A percentile compares a stretch with the other conserved stretches of the same genome.
These are phyloP conservation scores for Liposcelis brunnea DNA, from an alignment of 2,888 invertebrate genomes.

Conservation along the genomic window DNA sequence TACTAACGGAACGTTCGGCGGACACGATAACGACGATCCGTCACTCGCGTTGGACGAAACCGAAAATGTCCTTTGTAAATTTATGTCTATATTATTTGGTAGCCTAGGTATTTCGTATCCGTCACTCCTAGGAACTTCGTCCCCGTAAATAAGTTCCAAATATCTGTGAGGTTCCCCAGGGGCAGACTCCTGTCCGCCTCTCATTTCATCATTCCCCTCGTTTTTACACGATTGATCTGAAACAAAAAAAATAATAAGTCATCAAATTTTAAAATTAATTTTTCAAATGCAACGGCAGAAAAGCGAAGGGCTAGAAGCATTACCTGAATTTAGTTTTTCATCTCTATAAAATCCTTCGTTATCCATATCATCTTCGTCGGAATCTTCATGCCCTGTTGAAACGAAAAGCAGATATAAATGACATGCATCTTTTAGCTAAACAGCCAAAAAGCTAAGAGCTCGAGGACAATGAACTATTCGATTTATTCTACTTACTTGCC, in stretches of 20 bases:
- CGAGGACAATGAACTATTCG: too few species aligned
- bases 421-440: too few species aligned
- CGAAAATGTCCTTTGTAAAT: slow-evolving; percentile 14
- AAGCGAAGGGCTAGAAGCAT: neutral
- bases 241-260: too few species aligned
- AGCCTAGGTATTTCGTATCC: slow-evolving; percentile 47
- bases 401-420: too few species aligned
- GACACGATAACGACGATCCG: neutral
- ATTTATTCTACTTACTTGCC: neutral
- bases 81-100: slow-evolving; percentile 12
- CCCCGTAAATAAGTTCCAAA: slow-evolving; percentile 45
- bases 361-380: neutral
- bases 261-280: slow-evolving; percentile 8
- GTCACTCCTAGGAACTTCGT: slow-evolving; percentile 28
- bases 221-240: too few species aligned
- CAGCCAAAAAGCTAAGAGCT: too few species aligned
- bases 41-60: slow-evolving; percentile 16
- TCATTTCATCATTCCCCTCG: too few species aligned
- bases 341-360: neutral
- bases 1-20: neutral
- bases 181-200: too few species aligned
- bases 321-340: neutral
- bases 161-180: slow-evolving; percentile 36
- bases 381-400: too few species aligned
- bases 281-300: neutral